Evolutionary conservation across 2,888 invertebrate genomes (phyloP), one percentile per base, ranked within the genome.

Genomic region (Harmothoe impar): DNA sequence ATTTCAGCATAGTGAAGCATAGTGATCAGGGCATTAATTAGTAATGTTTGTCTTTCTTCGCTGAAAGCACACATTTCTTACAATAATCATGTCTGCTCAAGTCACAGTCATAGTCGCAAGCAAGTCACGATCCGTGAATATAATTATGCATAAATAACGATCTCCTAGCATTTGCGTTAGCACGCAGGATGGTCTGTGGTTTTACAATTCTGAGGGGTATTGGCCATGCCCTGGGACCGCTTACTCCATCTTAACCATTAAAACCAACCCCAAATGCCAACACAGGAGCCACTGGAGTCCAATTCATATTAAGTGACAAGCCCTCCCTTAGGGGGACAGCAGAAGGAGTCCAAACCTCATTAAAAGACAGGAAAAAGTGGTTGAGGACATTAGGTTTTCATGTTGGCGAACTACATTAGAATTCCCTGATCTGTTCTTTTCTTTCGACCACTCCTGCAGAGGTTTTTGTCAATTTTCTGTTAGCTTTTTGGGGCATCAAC

Each of bases 251-350:
- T 43, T 1, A 72, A 29, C 31, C 72, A 15, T 29, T 72, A 29
- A 25, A 72, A 72, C 1, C 72, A 23, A 17, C n/a, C 29, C 31
- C 29, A 72, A 72, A 72, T 72, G 72, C 72, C 72, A 25, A 72
- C 31, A 72, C 29, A 5, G 29, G 15, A n/a, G 25, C 25, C 25
- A n/a, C 72, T 29, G 25, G 72, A 25, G 72, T 15, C 72, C 72
- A 72, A 72, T 72, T 72, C 31, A 72, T 72, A 72, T 72, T 72
- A 72, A 72, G 72, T 72, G 72, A 72, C 72, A 72, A 72, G 29
- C 25, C 3, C 7, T 31, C 72, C 72, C 72, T 25, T 62, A n/a
- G 62, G 62, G n/a, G 62, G 62, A 62, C 62, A 43, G 43, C 3
- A 10, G 43, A 43, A 62, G 62, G 62, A n/a, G 23, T 20, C 72